Conservation (phyloP, 2,113 vertebrate species). For the Pteropus alecto region DNA sequence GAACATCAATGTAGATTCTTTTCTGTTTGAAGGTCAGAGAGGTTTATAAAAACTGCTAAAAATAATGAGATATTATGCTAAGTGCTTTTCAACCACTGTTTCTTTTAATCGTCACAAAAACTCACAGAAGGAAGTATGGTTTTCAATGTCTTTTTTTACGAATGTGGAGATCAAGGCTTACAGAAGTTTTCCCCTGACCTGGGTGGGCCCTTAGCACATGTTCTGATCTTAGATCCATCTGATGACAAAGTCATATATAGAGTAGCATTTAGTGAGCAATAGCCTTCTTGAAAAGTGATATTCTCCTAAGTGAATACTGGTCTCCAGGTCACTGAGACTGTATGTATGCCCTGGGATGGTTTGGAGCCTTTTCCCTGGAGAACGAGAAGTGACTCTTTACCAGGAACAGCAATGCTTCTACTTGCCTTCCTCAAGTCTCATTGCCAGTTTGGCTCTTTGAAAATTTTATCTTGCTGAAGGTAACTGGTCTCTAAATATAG, state of each 20-base stretch:
- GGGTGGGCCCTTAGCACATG: not conserved
- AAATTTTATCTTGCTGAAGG: not conserved
- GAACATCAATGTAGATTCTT: not conserved
- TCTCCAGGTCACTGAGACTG: not conserved
- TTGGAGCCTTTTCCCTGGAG: not conserved
- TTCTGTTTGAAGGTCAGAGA: not conserved
- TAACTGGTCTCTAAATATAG: not conserved
- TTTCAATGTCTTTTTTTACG: not conserved
- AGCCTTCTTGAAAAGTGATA: not conserved
- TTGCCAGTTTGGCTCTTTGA: not conserved
- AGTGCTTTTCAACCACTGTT: not conserved
- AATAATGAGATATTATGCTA: not conserved
- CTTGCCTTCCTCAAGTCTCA: not conserved
- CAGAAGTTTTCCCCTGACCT: not conserved
- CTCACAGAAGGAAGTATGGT: not conserved
- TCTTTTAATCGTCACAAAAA: not conserved
- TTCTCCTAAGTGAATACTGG: not conserved
- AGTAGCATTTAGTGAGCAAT: not conserved
- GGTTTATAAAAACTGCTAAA: not conserved
- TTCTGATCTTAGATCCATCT: not conserved
- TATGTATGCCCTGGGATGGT: too few relatives aligned
- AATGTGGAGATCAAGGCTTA: not conserved
- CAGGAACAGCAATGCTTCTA: not conserved
- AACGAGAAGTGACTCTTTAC: not conserved
- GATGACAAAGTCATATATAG: not conserved